Evolutionary conservation across 2,888 invertebrate species (phyloP), one percentile per base, ranked within the genome.

Genomic region (Branchellion lobata): DNA sequence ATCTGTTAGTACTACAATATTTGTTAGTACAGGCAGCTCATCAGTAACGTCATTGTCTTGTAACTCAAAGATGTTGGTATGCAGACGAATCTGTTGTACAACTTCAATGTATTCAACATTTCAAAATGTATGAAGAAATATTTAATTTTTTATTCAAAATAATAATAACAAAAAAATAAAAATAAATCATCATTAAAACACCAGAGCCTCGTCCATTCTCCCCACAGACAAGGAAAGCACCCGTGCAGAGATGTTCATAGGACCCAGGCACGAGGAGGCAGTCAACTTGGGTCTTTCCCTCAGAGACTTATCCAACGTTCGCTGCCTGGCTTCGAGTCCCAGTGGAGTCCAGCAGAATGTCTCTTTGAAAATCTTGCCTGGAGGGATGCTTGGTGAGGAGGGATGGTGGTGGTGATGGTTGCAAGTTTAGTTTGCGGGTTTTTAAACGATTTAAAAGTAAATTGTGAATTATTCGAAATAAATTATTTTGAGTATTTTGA

Each of bases 331-430:
- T 24, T 29, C n/a, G 57, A 53, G 29, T 27, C 34, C 65, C 65
- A 51, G 57, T 11, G 65, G 65, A 29, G n/a, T 18, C 0, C 53
- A 61, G 24, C 57, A 65, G n/a, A 24, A 47, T 24, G 77, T 33
- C 29, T 21, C 53, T 18, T 34, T 77, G 0, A 77, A 36, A 29
- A 33, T 65, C 18, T 18, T 77, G 77, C 34, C 47, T 24, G 77
- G 77, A 61, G 53, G 53, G 21, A 77, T 57, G 33, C 65, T 77
- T 3, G 77, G 77, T 61, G 27, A 24, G 77, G 65, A 27, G 65
- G 5, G 65, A 65, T 5, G 29, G 65, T 29, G n/a, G 24, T 8
- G 8, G 65, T 65, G n/a, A 5, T 65, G 65, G 29, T 69, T 5
- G 69, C 3, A 31, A 31, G 31, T 24, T 65, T 27, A n/a, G 40